Base-by-base conservation (phyloP, 2,113 vertebrate species). In the Ptilorrhoa leucosticta region DNA sequence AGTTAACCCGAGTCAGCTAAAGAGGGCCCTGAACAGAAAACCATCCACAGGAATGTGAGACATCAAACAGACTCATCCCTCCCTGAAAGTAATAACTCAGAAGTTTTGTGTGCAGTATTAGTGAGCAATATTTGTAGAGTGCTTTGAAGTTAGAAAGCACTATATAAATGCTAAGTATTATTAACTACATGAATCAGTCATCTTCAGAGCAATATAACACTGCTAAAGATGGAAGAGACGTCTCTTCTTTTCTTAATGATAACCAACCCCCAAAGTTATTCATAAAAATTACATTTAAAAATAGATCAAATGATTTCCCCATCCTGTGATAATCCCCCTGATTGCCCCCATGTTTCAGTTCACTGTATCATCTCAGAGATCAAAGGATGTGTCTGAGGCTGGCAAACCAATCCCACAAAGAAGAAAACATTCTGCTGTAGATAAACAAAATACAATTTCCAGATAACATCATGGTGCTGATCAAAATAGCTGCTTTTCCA, bases 371-470 rank as follows among this genome's bases (percentile, higher is more conserved):
- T 88, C 92, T 80, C 28, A 87, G 85, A 97, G 96, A 97, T 96
- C 94, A 97, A 97, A 97, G 97, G 39, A 84, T 91, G 37, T 33
- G 57, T 96, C 94, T 97, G 92, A 96, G 89, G 83, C 73, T 90
- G 76, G 90, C 80, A 88, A 95, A 84, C 88, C 93, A 95, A 48
- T 82, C 86, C 83, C 42, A 71, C 30, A 68, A 83, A 91, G 80
- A 90, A 91, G 63, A 95, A 94, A 94, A 94, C 92, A 92, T 73
- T 86, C 81, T 85, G 44, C 83, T 86, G 68, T 61, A 86, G 93
- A 97, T 95, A 97, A 97, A 97, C 97, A 97, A 95, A 97, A 97
- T 70, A 96, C 94, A 94, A 94, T 97, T 97, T 97, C 91, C 87
- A 93, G 96, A 97, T 97, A 97, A 86, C 95, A 97, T 96, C 96